Evolutionary conservation across 2,888 invertebrate genomes (phyloP), one percentile per base, ranked within the genome.

Genomic region (Agrilus mali): DNA sequence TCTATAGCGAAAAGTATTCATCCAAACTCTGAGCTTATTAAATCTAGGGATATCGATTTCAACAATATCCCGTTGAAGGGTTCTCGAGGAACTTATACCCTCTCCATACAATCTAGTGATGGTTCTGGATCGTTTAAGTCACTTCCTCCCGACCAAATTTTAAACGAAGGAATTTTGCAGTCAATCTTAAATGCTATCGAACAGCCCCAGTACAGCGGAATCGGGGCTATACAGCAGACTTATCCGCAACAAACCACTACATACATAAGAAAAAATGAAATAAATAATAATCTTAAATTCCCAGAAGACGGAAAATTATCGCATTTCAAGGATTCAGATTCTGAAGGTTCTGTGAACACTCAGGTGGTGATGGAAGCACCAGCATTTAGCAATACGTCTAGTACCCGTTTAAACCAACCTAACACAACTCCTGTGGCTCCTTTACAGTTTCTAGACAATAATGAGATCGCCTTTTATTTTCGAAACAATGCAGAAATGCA

Each of bases 161-260:
- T 88, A 1, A 86, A 86, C 0, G 81, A 86, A 58, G 86, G 83
- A 2, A 68, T 89, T 0, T 62, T 88, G 2, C 86, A 87, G 59
- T 84, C 86, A 41, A 86, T 89, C 43, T 62, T 89, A 2, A 78
- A 83, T 47, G 88, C 87, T 0, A 86, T 88, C 38, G 88, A 88
- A 57, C 80, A 86, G 49, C 83, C 84, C 1, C 66, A 60, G 46
- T 61, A 58, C 43, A 40, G 47, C 13, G 44, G 48, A 44, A 50
- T 53, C 45, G 36, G 54, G 39, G 52, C 60, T 41, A 59, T 62
- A 46, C 54, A 57, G 36, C 43, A 59, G 44, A 47, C 60, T 47
- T 51, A 59, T 52, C 49, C 60, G 35, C 55, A 63, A 42, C 51
- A 60, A 43, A 57, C 47, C 55, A 43, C 47, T 53, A 44, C 50